Conservation (phyloP, 2,797 vertebrate genomes). For the Erithacus rubecula region DNA sequence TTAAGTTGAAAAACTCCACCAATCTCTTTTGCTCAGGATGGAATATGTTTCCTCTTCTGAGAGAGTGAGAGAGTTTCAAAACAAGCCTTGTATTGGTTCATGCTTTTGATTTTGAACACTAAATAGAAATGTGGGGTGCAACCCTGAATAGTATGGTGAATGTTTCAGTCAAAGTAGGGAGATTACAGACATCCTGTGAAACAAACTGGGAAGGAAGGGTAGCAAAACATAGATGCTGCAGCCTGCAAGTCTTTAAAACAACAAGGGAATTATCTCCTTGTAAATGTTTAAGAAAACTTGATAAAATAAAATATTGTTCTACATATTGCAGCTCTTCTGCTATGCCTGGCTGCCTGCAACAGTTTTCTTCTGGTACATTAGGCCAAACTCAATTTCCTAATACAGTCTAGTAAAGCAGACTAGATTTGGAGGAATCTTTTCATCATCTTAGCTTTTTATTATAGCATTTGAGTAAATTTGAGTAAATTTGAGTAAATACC, state of each 20-base stretch:
- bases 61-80: not conserved
- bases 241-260: not conserved
- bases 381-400: not conserved
- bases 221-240: not conserved
- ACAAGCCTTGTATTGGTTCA: not conserved
- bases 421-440: not conserved
- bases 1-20: not conserved
- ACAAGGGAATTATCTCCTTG: not conserved
- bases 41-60: not conserved
- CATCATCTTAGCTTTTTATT: not conserved
- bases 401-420: not conserved
- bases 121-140: not conserved
- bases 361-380: not conserved
- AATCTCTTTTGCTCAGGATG: not conserved
- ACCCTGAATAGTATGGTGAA: not conserved
- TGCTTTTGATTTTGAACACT: not conserved
- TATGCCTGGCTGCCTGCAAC: not conserved
- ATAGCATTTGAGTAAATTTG: not conserved
- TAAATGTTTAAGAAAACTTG: not conserved
- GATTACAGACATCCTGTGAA: not conserved
- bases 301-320: not conserved
- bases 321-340: not conserved
- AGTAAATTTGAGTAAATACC: not conserved
- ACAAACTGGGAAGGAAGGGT: not conserved
- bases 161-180: not conserved